phyloP scores from a whole-genome alignment of 2,888 invertebrate genomes.

The Dastarcus helophoroides region DNA sequence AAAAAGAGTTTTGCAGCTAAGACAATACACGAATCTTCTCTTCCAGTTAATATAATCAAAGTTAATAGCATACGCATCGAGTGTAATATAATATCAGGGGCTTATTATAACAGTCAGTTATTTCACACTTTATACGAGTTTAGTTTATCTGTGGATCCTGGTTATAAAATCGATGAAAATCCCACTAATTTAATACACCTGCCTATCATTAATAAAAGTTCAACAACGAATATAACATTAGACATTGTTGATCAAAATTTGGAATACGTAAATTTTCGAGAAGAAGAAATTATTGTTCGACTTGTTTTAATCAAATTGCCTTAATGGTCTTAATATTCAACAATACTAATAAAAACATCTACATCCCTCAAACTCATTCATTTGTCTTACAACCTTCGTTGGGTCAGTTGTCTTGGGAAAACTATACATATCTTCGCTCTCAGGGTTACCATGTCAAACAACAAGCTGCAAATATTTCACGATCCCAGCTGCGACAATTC shows the following conservation, averaged over 20 bases:
- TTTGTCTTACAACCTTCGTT: too few species aligned
- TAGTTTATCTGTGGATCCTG: conserved; percentile 23
- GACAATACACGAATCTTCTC: conserved; percentile 15
- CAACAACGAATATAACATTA: conserved; percentile 19
- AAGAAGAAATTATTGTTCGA: conserved; percentile 19
- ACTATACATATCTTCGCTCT: too few species aligned
- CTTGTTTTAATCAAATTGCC: conserved; percentile 12
- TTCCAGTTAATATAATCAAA: conserved; percentile 15
- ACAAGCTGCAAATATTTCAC: too few species aligned
- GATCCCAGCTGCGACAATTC: too few species aligned
- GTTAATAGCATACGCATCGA: conserved; percentile 15
- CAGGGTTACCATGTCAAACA: too few species aligned
- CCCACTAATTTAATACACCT: conserved; percentile 27
- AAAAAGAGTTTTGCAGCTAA: conserved; percentile 5
- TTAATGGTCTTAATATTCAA: too few species aligned
- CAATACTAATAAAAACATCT: too few species aligned
- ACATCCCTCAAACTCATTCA: too few species aligned
- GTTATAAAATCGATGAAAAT: conserved; percentile 27
- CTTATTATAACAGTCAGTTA: conserved; percentile 22
- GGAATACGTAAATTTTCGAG: conserved; percentile 22
- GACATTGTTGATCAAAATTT: conserved; percentile 23
- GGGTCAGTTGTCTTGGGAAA: too few species aligned
- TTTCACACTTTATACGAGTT: conserved; percentile 29
- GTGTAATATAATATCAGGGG: conserved; percentile 22
- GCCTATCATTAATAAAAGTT: conserved; percentile 16